Conservation (phyloP, 1,140 invertebrate species). For the Drosophila trapezifrons region DNA sequence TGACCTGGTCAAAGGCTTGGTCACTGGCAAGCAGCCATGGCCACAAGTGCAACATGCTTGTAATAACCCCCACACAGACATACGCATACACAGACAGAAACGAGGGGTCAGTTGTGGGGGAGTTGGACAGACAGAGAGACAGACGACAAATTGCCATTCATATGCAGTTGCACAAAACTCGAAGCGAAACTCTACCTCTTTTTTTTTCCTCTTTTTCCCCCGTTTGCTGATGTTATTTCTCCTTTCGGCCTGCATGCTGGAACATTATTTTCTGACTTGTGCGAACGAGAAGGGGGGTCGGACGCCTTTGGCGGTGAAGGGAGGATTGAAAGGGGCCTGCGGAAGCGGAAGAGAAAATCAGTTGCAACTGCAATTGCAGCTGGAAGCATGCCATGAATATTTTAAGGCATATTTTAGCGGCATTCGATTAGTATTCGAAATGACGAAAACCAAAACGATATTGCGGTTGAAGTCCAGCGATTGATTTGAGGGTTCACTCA, state of each 20-base stretch:
- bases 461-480: constrained; percentile 17
- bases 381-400: constrained; percentile 62
- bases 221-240: constrained; percentile 33
- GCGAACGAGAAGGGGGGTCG: not conserved
- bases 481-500: constrained; percentile 23
- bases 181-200: constrained; percentile 43
- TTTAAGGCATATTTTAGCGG: constrained; percentile 63
- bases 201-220: not conserved
- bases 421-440: constrained; percentile 52
- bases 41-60: constrained; percentile 66
- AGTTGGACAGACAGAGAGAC: constrained; percentile 22
- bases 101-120: constrained; percentile 10
- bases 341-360: constrained; percentile 76
- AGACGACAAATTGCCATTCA: constrained; percentile 82
- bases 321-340: constrained; percentile 9
- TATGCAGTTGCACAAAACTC: constrained; percentile 60
- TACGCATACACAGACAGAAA: constrained; percentile 17
- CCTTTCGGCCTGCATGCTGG: constrained; percentile 28
- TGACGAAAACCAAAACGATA: constrained; percentile 30
- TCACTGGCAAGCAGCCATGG: constrained; percentile 45
- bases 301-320: not conserved
- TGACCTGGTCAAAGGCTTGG: constrained; percentile 24
- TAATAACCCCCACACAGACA: constrained; percentile 58
- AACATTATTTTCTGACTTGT: constrained; percentile 64
- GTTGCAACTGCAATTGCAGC: constrained; percentile 61